Evolutionary conservation across 2,888 invertebrate species (phyloP), one percentile per base, ranked within the genome.

Genomic region (Hydriomena furcata): DNA sequence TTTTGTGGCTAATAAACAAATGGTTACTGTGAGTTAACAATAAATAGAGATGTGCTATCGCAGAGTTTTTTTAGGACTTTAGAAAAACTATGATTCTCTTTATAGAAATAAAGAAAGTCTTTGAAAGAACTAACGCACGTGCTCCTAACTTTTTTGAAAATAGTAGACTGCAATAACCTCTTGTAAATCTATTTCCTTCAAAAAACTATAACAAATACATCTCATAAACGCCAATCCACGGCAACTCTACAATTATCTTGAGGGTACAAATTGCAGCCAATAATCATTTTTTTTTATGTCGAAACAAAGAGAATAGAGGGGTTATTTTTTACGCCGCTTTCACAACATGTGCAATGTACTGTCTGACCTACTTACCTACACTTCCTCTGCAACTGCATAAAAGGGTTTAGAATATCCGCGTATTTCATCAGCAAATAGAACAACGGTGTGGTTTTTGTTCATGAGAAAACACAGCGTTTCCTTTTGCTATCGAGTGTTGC

Each of bases 291-390:
- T n/a, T 84, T 87, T 86, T 84, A 74, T 62, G 58, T 72, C 74
- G 79, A 88, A 88, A 89, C 88, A 89, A 89, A 86, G 80, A 79
- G 74, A 71, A 77, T 67, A 73, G 67, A 71, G 79, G n/a, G 88
- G 87, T 74, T 65, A 79, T 86, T 89, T 89, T 87, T 88, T 85
- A 75, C 66, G 66, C 50, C 76, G 86, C 89, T 89, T 88, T 87
- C 85, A 84, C 86, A 85, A 83, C 90, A 90, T 90, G 83, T 89
- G 90, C 88, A 85, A 84, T 86, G 82, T 79, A 73, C 75, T 79
- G 78, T 78, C 77, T 85, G 86, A 89, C 89, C 89, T 85, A 90
- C 87, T 86, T 89, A 75, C 75, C 72, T 74, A 87, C 82, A 85
- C 87, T 84, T 89, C 89, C 88, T 88, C 66, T 80, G 79, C 82